A percentile compares a stretch with the other conserved stretches of the same genome.
These are phyloP conservation scores for Heterohyrax brucei DNA, from an alignment of 2,797 vertebrate species.

Conservation along the genomic window DNA sequence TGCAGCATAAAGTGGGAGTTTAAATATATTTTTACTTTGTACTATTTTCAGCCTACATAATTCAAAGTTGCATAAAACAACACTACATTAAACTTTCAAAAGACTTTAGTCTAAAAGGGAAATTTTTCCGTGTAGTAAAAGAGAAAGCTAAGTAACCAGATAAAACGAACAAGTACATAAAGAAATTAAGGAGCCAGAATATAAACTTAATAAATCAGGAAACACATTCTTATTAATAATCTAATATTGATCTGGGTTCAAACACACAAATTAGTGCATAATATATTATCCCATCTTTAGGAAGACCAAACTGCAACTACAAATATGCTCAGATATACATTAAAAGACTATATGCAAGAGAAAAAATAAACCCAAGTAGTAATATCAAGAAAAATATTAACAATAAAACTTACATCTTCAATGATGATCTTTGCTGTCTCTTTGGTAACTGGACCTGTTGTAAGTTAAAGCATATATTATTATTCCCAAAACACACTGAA, in stretches of 20 bases:
- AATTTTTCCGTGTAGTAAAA: constrained; percentile 59
- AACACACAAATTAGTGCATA: constrained; percentile 50
- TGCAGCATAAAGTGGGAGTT: constrained; percentile 66
- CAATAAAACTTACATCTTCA: constrained; percentile 94
- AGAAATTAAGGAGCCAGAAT: constrained; percentile 63
- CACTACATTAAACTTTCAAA: constrained; percentile 57
- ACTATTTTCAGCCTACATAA: constrained; percentile 68
- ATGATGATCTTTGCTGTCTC: constrained; percentile 91
- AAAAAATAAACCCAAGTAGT: constrained; percentile 61
- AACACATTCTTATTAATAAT: constrained; percentile 51
- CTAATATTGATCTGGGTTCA: constrained; percentile 1
- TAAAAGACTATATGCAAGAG: constrained; percentile 68
- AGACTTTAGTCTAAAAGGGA: constrained; percentile 57
- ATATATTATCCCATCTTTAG: constrained; percentile 11
- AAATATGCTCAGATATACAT: constrained; percentile 44
- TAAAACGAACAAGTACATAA: constrained; percentile 55
- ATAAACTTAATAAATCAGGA: constrained; percentile 61
- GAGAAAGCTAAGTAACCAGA: constrained; percentile 61
- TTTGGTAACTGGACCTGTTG: constrained; percentile 92
- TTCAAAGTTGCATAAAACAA: constrained; percentile 64
- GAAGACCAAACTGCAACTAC: constrained; percentile 23
- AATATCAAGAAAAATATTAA: constrained; percentile 70
- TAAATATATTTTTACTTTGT: constrained; percentile 60
- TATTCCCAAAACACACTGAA: constrained; percentile 47
- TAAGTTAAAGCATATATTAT: constrained; percentile 70